Conservation (phyloP, 2,797 vertebrate genomes). For the Ambastaia sidthimunki region DNA sequence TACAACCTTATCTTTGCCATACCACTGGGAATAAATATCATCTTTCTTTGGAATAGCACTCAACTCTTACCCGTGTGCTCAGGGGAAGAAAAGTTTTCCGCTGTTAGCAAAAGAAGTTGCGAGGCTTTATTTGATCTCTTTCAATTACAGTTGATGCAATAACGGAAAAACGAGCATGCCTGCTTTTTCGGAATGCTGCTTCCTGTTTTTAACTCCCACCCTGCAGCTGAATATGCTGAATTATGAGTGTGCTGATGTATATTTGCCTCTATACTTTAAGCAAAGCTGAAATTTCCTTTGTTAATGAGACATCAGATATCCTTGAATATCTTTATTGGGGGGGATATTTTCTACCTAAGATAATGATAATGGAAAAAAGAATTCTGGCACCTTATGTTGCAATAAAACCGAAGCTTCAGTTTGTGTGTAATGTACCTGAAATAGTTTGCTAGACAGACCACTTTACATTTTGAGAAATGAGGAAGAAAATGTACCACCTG, state of each 20-base stretch:
- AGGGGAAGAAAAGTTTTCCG: slow-evolving; percentile 13
- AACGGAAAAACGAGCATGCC: slow-evolving; percentile 10
- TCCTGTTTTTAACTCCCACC: slow-evolving; percentile 17
- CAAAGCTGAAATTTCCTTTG: background rate
- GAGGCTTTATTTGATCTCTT: slow-evolving; percentile 25
- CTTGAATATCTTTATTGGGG: background rate
- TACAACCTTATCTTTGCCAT: slow-evolving; percentile 1
- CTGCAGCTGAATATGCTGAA: slow-evolving; percentile 5
- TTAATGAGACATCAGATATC: background rate
- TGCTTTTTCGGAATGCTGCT: background rate
- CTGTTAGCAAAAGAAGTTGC: background rate
- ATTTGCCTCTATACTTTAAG: background rate
- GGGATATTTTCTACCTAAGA: background rate
- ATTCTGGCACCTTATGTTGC: background rate
- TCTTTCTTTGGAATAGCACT: slow-evolving; percentile 15
- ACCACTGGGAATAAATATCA: slow-evolving; percentile 29
- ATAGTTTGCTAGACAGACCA: background rate
- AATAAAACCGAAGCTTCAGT: background rate
- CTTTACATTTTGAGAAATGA: background rate
- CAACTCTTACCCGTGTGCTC: background rate
- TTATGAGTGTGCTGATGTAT: slow-evolving; percentile 9
- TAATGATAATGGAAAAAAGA: background rate
- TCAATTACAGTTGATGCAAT: slow-evolving; percentile 40
- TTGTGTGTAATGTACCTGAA: slow-evolving; percentile 3
- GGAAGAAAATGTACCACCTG: background rate